Evolutionary conservation across 2,888 invertebrate species (phyloP).

Genomic region (Caenorhabditis parvicauda): DNA sequence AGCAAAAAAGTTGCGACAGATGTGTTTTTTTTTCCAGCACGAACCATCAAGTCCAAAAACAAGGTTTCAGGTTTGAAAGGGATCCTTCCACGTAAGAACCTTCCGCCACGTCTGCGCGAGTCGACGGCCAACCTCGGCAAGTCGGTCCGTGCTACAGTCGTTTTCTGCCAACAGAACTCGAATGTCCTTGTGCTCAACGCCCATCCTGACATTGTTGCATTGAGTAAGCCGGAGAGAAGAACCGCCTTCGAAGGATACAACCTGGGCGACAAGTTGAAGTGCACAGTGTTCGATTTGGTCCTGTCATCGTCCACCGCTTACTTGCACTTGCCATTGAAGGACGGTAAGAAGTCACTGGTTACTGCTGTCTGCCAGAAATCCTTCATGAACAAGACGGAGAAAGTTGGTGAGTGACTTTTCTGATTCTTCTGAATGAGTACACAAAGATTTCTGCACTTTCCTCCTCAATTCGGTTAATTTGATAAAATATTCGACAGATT

Average conservation of each 20-base stretch:
- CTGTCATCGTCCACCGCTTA: constrained; percentile 33
- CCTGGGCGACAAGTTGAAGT: constrained; percentile 41
- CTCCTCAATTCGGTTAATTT: no score
- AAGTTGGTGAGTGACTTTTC: constrained; percentile 10
- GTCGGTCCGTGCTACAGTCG: constrained; percentile 50
- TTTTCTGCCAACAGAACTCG: constrained; percentile 51
- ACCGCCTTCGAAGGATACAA: constrained; percentile 30
- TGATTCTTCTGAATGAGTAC: not conserved
- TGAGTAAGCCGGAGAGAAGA: constrained; percentile 50
- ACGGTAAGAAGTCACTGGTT: constrained; percentile 30
- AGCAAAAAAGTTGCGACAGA: no score
- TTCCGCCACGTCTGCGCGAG: constrained; percentile 56
- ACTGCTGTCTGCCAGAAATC: constrained; percentile 24
- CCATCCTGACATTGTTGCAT: constrained; percentile 58
- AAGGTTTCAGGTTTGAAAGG: constrained; percentile 30
- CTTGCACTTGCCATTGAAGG: constrained; percentile 32
- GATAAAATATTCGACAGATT: no score
- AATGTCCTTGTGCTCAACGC: constrained; percentile 53
- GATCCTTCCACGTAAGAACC: constrained; percentile 45
- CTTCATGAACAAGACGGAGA: constrained; percentile 27
- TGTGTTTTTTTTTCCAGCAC: no score
- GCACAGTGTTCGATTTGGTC: constrained; percentile 38
- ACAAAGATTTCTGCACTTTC: not conserved
- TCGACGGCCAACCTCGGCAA: constrained; percentile 41
- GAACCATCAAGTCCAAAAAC: not conserved